Percentiles rank a stretch among this genome's conserved stretches.
Conservation (phyloP, 2,888 invertebrate genomes). For the Stenchaetothrips biformis region DNA sequence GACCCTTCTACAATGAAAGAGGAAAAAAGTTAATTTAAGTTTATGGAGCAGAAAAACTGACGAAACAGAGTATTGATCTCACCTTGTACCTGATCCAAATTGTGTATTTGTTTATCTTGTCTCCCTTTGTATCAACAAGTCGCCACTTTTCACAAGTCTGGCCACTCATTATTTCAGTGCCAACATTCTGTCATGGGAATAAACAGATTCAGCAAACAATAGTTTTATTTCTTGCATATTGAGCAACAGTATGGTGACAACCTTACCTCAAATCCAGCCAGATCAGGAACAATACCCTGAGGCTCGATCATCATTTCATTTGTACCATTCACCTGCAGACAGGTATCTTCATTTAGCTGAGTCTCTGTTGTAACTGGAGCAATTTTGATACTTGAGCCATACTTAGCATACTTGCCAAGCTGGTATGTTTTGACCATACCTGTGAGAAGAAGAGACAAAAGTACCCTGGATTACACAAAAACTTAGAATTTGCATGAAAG, state of each 20-base stretch:
- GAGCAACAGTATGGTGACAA: constrained; percentile 30
- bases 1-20: constrained; percentile 17
- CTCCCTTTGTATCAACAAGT: constrained; percentile 60
- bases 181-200: constrained; percentile 46
- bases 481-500: neutral
- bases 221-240: constrained; percentile 14
- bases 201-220: constrained; percentile 32
- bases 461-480: neutral
- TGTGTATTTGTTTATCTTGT: constrained; percentile 81
- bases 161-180: constrained; percentile 67
- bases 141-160: constrained; percentile 73
- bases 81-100: constrained; percentile 78
- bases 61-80: constrained; percentile 31
- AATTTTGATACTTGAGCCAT: constrained; percentile 72
- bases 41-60: neutral
- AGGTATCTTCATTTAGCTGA: constrained; percentile 65
- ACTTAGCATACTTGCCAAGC: constrained; percentile 56
- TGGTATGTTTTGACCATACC: constrained; percentile 90
- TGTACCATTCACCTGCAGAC: constrained; percentile 79
- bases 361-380: constrained; percentile 79
- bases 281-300: constrained; percentile 78
- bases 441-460: constrained; percentile 39
- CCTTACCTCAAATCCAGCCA: constrained; percentile 63
- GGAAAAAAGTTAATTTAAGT: neutral
- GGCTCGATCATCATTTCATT: constrained; percentile 54